Evolutionary conservation across 2,113 vertebrate species (phyloP), one percentile per base, ranked within the genome.

Genomic region (Laterallus jamaicensis): DNA sequence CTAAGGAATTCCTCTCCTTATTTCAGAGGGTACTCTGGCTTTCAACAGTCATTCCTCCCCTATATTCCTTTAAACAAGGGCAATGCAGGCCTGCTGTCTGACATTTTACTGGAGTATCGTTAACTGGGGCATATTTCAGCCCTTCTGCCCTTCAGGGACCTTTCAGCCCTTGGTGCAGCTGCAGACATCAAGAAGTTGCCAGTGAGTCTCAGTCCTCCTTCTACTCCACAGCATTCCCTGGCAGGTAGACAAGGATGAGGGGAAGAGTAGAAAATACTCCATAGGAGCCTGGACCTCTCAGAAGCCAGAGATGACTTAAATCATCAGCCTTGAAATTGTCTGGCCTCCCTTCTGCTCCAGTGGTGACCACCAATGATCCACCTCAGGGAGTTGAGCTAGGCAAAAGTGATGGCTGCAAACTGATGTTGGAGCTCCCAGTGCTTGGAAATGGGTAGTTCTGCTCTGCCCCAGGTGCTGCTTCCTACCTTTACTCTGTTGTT

Each of bases 391-490:
- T 0, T 55, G 50, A 75, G 70, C 70, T 16, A 10, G 59, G 18
- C 1, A 0, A 62, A 74, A 1, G 0, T 0, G 3, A 11, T 37
- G 19, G n/a, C 80, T 56, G 22, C 68, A 42, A 11, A 12, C 5
- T 18, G 21, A n/a, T n/a, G n/a, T 25, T 55, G 28, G 55, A 95
- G 39, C n/a, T 68, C 76, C 62, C 47, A 63, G 52, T 17, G 39
- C n/a, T 75, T 0, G 0, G 47, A 67, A 88, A 31, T 37, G 5
- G 1, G 20, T 49, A 70, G 25, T 39, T 18, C 52, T 82, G 37
- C 76, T 75, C 75, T 82, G 59, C 35, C 32, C 60, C 2, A 0
- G 13, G 12, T 24, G 15, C 8, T 1, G 1, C 20, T 74, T 85
- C 40, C 19, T 42, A 70, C 11, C 50, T 20, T 70, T 4, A 1